These are phyloP conservation scores for Toxostoma redivivum DNA, from an alignment of 2,113 vertebrate species.

Conservation along the genomic window DNA sequence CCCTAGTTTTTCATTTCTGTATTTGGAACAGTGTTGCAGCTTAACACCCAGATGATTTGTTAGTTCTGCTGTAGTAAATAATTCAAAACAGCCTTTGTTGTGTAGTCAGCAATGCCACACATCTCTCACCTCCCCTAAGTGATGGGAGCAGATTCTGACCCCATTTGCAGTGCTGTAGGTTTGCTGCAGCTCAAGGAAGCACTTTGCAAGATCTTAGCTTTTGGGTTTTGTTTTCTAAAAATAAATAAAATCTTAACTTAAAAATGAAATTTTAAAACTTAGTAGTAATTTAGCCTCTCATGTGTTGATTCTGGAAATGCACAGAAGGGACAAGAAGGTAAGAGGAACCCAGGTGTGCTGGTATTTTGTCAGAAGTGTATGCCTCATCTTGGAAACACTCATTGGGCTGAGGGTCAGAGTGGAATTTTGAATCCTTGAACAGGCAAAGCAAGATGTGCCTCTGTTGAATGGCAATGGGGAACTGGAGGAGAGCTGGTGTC, in stretches of 20 bases:
- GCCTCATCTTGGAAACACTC: neutral
- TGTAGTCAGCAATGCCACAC: neutral
- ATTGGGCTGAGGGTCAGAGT: neutral
- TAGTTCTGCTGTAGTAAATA: slow-evolving; percentile 12
- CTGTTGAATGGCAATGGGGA: neutral
- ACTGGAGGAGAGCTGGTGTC: neutral
- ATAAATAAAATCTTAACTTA: neutral
- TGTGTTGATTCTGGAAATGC: neutral
- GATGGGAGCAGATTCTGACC: neutral
- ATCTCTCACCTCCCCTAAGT: neutral
- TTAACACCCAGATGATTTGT: neutral
- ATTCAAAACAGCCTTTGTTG: slow-evolving; percentile 13
- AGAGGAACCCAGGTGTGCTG: neutral
- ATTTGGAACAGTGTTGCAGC: neutral
- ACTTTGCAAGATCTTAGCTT: neutral
- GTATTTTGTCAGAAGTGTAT: neutral
- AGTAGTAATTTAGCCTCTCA: neutral
- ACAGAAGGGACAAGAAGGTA: neutral
- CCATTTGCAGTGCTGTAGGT: neutral
- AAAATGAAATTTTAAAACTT: neutral
- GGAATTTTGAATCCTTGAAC: neutral
- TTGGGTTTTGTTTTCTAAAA: neutral
- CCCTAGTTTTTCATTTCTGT: neutral
- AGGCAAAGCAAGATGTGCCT: neutral
- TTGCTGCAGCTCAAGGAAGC: neutral